Base-by-base conservation (phyloP, 2,113 vertebrate species). In the Benitochromis conjunctus region DNA sequence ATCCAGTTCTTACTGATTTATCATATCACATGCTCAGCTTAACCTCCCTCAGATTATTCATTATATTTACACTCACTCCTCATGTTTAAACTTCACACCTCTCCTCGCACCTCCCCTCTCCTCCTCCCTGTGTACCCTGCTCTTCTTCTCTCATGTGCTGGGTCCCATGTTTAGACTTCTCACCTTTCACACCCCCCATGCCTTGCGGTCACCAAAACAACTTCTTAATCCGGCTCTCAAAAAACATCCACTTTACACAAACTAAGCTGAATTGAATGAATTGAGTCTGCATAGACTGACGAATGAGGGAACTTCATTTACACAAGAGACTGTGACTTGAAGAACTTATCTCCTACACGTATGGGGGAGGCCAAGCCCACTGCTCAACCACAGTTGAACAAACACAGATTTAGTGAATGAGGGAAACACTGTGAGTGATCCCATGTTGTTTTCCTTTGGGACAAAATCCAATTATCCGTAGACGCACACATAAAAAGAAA, bases 1-100 rank as follows among this genome's bases (percentile, higher is more conserved):
- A 66, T 66, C 43, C 38, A 69, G 56, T 41, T 34, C 38, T 31
- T 5, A 19, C 7, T 56, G 38, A 80, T 21, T 13, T 56, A 69
- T 80, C 41, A 66, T 9, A 41, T 92, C 85, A 81, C 43, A 48
- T n/a, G 9, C 55, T 57, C 66, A 43, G 26, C 43, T 74, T 79
- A 76, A 79, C 57, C 76, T 66, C 46, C 46, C 58, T 83, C 21
- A 43, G 60, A 86, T 85, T 60, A 88, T 81, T 88, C 82, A 69
- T 29, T 48, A 74, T 74, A 48, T 48, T 51, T 19, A 86, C 86
- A 86, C 80, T 91, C 54, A 54, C 69, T 56, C 82, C 71, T 85
- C 85, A 86, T 89, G 86, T 91, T 93, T 90, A 86, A 91, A 91
- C 88, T 91, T 94, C 90, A 85, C 92, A 92, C 89, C 80, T 92